phyloP scores from a whole-genome alignment of 64 coral and sea anemone genomes.

The Platygyra sinensis region DNA sequence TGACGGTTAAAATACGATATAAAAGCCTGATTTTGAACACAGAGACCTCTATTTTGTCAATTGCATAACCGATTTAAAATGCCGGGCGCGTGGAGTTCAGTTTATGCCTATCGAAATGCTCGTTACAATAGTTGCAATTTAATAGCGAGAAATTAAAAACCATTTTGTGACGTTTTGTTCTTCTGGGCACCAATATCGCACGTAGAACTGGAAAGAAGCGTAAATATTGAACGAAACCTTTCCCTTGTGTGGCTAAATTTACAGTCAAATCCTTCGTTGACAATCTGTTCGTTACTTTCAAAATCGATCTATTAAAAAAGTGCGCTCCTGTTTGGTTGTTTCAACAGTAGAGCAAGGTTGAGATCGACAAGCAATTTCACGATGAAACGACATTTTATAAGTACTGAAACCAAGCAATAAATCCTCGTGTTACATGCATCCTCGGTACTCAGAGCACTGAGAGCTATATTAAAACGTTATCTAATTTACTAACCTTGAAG shows the following conservation, averaged over 20 bases:
- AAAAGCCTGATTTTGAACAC: neutral
- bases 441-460: no score
- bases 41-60: neutral
- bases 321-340: no score
- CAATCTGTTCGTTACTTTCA: no score
- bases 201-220: neutral
- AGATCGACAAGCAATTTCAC: no score
- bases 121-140: neutral
- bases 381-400: no score
- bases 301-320: no score
- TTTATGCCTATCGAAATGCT: neutral
- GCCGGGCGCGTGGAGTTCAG: neutral
- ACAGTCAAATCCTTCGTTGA: neutral
- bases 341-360: no score
- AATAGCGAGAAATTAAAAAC: neutral
- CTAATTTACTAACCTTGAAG: slow-evolving; percentile 1
- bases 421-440: no score
- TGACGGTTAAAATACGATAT: neutral
- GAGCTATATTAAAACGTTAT: no score
- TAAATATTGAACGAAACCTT: neutral
- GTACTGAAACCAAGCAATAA: no score
- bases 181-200: neutral
- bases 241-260: neutral
- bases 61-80: neutral
- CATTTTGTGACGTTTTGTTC: slow-evolving; percentile 7